Conservation (phyloP, 2,113 vertebrate genomes). For the Pleuronectes platessa region DNA sequence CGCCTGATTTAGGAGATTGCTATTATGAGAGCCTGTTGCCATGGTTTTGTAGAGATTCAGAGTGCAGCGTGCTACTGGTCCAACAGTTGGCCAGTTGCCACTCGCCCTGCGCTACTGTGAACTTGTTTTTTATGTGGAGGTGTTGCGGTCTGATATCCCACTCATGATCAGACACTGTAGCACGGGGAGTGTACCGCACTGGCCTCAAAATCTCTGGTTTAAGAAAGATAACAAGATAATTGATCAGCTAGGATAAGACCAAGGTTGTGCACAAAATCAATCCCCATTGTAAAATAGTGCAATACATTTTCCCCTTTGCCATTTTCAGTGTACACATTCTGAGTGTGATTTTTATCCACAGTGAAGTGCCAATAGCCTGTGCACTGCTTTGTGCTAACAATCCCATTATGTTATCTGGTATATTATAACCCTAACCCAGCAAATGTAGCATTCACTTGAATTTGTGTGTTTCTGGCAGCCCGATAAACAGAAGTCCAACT, state of each 20-base stretch:
- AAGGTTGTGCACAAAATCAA: neutral
- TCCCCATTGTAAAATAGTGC: too few species aligned
- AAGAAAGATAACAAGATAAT: neutral
- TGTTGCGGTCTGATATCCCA: conserved; percentile 4
- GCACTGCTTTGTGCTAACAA: too few species aligned
- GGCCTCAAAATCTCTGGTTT: neutral
- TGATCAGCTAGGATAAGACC: neutral
- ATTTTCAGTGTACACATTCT: too few species aligned
- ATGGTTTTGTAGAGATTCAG: conserved; percentile 41
- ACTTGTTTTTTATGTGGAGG: conserved; percentile 6
- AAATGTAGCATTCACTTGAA: too few species aligned
- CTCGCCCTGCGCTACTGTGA: conserved; percentile 23
- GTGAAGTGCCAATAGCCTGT: too few species aligned
- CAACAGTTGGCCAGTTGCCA: conserved; percentile 28
- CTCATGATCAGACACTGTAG: neutral
- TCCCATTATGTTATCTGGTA: neutral
- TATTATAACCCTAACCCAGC: neutral
- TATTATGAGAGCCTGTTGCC: conserved; percentile 48
- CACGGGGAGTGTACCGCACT: too few species aligned
- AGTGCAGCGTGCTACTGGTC: conserved; percentile 16
- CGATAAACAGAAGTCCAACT: too few species aligned
- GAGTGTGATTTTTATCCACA: too few species aligned
- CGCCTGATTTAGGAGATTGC: conserved; percentile 35
- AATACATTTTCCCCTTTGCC: too few species aligned
- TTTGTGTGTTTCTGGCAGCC: too few species aligned